Percentiles rank a stretch among this genome's conserved stretches.
Evolutionary conservation across 2,888 invertebrate genomes (phyloP).

Genomic region (Cheilosia impressa): DNA sequence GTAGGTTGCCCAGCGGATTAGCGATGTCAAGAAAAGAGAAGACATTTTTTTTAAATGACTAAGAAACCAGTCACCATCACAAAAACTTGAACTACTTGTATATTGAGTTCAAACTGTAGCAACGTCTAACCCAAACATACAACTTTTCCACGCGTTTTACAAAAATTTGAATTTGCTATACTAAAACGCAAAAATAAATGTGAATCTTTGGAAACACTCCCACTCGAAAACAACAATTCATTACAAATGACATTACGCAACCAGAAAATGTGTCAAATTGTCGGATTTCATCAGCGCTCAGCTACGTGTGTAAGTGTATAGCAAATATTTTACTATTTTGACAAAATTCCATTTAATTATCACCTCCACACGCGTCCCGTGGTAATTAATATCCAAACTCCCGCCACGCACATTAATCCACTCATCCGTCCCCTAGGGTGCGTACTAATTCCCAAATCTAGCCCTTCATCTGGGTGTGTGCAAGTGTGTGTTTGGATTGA

Average conservation of each 20-base stretch:
- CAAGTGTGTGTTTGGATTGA: neutral
- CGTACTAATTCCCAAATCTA: conserved; percentile 16
- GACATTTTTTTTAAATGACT: too few species aligned
- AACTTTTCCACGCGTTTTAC: too few species aligned
- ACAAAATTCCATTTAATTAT: conserved; percentile 27
- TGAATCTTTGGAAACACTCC: neutral
- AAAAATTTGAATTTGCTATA: too few species aligned
- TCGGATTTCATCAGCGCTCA: conserved; percentile 28
- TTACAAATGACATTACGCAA: neutral
- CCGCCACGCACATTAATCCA: neutral
- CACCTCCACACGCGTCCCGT: conserved; percentile 1
- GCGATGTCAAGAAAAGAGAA: too few species aligned
- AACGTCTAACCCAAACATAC: too few species aligned
- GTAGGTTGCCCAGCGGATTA: too few species aligned
- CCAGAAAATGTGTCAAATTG: conserved; percentile 42
- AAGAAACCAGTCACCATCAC: too few species aligned
- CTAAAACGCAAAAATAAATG: neutral
- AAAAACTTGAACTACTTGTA: too few species aligned
- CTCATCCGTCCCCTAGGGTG: neutral
- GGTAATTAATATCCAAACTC: conserved; percentile 9
- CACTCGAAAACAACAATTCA: neutral
- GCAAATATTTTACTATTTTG: conserved; percentile 6
- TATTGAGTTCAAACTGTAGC: too few species aligned
- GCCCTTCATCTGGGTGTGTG: neutral
- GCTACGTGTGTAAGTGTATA: neutral